phyloP scores from a whole-genome alignment of 2,113 vertebrate genomes.

The Psephotus haematonotus region DNA sequence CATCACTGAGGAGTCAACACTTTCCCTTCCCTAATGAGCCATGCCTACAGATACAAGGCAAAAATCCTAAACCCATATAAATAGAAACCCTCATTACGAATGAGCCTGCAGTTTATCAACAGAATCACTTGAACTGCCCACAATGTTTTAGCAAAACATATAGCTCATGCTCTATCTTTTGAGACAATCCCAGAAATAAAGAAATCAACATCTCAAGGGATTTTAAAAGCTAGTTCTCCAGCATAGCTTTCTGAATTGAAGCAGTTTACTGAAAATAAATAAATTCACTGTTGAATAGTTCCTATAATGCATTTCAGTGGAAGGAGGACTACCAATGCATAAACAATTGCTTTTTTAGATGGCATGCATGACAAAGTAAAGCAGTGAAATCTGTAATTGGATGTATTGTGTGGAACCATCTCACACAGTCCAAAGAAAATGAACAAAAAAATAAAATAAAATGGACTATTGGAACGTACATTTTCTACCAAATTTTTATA shows the following conservation, averaged over 20 bases:
- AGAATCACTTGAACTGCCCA: background rate
- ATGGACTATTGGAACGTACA: background rate
- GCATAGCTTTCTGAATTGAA: background rate
- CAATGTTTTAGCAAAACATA: background rate
- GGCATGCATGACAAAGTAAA: background rate
- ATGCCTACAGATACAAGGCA: background rate
- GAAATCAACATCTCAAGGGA: background rate
- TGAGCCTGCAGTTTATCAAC: background rate
- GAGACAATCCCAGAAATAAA: background rate
- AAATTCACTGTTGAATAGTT: background rate
- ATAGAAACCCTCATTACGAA: background rate
- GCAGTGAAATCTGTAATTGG: background rate
- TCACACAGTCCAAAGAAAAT: background rate
- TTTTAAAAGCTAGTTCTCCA: background rate
- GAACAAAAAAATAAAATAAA: background rate
- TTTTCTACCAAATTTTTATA: background rate
- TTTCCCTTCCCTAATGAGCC: slow-evolving; percentile 3
- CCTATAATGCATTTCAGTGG: background rate
- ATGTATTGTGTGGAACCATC: background rate
- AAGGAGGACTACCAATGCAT: background rate
- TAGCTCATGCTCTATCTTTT: background rate
- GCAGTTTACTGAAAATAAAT: background rate
- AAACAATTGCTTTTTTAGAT: background rate
- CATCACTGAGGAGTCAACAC: background rate
- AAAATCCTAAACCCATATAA: slow-evolving; percentile 9